These are phyloP conservation scores for Nibea coibor DNA, from an alignment of 2,113 vertebrate genomes.

Conservation along the genomic window DNA sequence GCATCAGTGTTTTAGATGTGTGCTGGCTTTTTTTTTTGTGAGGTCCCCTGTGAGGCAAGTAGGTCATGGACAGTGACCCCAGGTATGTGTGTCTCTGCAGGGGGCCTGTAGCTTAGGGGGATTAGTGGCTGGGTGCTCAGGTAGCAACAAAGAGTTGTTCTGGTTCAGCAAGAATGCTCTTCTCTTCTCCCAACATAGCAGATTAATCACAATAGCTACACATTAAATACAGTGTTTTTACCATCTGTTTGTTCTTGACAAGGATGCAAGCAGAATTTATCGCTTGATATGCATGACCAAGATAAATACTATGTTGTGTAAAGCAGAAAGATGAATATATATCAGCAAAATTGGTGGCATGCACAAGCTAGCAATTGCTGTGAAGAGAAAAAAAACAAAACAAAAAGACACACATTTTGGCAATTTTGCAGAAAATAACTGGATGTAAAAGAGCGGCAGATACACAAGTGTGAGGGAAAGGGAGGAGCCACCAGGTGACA, in stretches of 20 bases:
- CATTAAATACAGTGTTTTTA: slow-evolving; percentile 4
- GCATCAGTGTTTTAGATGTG: slow-evolving; percentile 34
- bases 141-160: slow-evolving; percentile 68
- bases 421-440: background rate
- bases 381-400: background rate
- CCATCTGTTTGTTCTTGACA: background rate
- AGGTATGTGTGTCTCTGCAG: slow-evolving; percentile 72
- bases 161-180: slow-evolving; percentile 60
- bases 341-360: background rate
- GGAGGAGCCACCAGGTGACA: slow-evolving; percentile 69
- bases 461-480: background rate
- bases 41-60: slow-evolving; percentile 35
- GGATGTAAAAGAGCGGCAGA: background rate
- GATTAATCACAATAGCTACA: slow-evolving; percentile 41
- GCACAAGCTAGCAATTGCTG: background rate
- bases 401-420: background rate
- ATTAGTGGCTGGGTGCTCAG: slow-evolving; percentile 65
- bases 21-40: background rate
- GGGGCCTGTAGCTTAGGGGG: slow-evolving; percentile 65
- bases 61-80: slow-evolving; percentile 70
- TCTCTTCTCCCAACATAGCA: slow-evolving; percentile 19
- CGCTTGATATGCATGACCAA: background rate
- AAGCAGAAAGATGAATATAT: background rate
- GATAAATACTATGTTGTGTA: background rate
- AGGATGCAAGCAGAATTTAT: background rate